phyloP scores from a whole-genome alignment of 2,113 vertebrate species.

The Indicator indicator region DNA sequence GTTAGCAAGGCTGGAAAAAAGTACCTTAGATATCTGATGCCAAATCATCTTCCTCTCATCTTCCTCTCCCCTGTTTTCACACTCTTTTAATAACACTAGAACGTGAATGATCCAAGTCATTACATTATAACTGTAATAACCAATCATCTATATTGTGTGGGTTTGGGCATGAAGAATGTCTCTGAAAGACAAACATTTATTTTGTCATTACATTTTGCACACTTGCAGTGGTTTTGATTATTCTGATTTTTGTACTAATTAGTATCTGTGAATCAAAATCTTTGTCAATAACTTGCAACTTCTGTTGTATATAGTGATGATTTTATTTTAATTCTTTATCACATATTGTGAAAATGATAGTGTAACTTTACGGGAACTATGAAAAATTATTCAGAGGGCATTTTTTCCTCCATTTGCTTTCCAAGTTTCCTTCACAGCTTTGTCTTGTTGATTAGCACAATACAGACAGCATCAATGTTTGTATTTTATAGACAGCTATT shows the following conservation, averaged over 20 bases:
- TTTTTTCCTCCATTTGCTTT: not conserved
- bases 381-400: not conserved
- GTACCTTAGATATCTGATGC: not conserved
- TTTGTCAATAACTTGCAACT: not conserved
- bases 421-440: not conserved
- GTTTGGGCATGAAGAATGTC: not conserved
- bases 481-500: not conserved
- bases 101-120: rapidly evolving
- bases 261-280: not conserved
- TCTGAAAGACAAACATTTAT: not conserved
- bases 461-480: not conserved
- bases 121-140: not conserved
- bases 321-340: not conserved
- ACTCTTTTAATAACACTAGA: not conserved
- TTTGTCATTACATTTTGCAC: not conserved
- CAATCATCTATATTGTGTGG: not conserved
- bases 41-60: not conserved
- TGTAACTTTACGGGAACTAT: not conserved
- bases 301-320: not conserved
- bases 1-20: not conserved
- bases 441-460: not conserved
- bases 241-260: not conserved
- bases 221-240: not conserved
- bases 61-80: not conserved
- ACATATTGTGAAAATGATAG: not conserved